phyloP scores from a whole-genome alignment of 1,140 invertebrate species.

The Epicauta chinensis region DNA sequence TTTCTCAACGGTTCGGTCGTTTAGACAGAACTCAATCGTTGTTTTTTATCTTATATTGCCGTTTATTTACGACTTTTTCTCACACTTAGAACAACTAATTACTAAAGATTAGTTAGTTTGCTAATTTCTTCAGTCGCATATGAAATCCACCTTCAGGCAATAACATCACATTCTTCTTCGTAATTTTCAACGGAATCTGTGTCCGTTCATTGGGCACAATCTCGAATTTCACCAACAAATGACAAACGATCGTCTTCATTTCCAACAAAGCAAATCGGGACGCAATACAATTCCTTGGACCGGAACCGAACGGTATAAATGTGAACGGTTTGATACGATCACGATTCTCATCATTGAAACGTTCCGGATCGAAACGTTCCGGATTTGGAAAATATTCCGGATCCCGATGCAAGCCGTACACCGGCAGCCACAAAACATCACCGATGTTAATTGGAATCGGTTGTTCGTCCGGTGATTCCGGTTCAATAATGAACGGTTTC shows the following conservation, averaged over 20 bases:
- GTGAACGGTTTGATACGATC: conserved; percentile 18
- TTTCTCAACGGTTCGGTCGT: no score
- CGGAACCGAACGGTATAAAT: conserved; percentile 36
- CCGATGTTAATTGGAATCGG: conserved; percentile 1
- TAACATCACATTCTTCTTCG: no score
- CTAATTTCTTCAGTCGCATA: no score
- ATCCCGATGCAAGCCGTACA: conserved; percentile 32
- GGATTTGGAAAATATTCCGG: conserved; percentile 49
- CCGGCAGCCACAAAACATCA: conserved; percentile 14
- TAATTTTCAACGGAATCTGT: conserved; percentile 18
- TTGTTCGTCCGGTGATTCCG: conserved; percentile 6
- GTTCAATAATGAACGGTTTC: background rate
- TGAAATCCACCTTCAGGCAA: no score
- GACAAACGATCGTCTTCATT: conserved; percentile 20
- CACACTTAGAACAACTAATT: no score
- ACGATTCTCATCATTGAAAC: conserved; percentile 35
- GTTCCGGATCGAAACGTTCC: conserved; percentile 44
- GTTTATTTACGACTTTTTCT: no score
- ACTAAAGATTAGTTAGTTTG: no score
- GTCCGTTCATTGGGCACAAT: conserved; percentile 19
- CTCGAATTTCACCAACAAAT: conserved; percentile 22
- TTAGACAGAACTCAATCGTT: no score
- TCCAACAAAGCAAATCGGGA: conserved; percentile 28
- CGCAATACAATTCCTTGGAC: conserved; percentile 52
- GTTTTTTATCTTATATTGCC: no score